A percentile compares a stretch with the other conserved stretches of the same genome.
Conservation (phyloP, 2,113 vertebrate species). For the Sakesphorus luctuosus region DNA sequence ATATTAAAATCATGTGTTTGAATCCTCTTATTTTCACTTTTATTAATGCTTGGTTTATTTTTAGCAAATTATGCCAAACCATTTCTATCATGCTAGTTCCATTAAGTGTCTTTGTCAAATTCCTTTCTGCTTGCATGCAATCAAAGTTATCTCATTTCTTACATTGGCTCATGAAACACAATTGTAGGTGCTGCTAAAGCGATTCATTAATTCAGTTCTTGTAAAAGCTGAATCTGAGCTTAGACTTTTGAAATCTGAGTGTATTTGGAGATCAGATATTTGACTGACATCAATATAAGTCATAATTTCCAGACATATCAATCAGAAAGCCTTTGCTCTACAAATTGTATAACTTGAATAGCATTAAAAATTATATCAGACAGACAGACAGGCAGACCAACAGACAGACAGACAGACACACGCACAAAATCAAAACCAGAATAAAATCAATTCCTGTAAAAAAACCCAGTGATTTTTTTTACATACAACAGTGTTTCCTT, state of each 20-base stretch:
- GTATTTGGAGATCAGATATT: not conserved
- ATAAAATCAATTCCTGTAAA: not conserved
- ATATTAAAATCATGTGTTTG: not conserved
- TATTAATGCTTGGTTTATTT: slow-evolving; percentile 24
- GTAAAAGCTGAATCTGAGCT: not conserved
- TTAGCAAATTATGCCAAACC: not conserved
- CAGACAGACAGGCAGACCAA: not conserved
- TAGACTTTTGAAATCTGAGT: not conserved
- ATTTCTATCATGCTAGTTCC: not conserved
- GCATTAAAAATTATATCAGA: not conserved
- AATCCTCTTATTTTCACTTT: slow-evolving; percentile 22
- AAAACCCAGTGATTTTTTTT: not conserved
- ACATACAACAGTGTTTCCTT: not conserved
- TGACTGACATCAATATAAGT: not conserved
- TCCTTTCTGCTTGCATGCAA: not conserved
- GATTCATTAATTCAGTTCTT: not conserved
- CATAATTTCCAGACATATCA: not conserved
- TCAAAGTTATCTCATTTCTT: not conserved
- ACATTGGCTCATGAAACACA: not conserved
- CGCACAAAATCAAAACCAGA: not conserved
- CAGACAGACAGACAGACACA: not conserved
- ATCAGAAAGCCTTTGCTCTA: not conserved
- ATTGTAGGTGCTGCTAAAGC: not conserved
- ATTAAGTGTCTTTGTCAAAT: not conserved
- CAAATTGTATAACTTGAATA: not conserved